Percentiles rank a stretch among this genome's conserved stretches.
These are phyloP conservation scores for Oncopodura yosiiana DNA, from an alignment of 1,140 invertebrate genomes.

Conservation along the genomic window DNA sequence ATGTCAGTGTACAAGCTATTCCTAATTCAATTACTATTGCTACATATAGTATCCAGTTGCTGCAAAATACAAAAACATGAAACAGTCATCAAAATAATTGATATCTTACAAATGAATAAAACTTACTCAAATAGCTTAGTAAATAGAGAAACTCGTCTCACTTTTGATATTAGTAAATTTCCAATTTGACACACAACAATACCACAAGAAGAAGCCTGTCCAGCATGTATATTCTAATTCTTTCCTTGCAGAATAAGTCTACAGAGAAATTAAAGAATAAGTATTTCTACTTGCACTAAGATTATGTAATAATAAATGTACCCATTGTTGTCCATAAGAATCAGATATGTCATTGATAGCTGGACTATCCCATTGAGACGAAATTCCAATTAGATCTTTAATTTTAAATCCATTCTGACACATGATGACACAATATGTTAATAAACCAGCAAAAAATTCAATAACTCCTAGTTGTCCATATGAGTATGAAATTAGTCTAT, in stretches of 20 bases:
- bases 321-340: conserved; percentile 52
- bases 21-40: conserved; percentile 4
- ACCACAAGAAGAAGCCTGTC: not conserved
- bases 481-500: conserved; percentile 33
- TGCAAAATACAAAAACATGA: not conserved
- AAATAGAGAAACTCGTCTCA: not conserved
- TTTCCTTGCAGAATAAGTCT: not conserved
- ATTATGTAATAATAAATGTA: conserved; percentile 29
- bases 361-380: conserved; percentile 46
- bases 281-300: not conserved
- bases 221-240: conserved; percentile 35
- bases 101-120: not conserved
- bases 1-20: conserved; percentile 5
- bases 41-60: conserved; percentile 12
- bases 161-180: conserved; percentile 2
- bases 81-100: not conserved
- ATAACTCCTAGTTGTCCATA: conserved; percentile 45
- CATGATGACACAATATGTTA: conserved; percentile 49
- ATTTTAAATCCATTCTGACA: conserved; percentile 49
- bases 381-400: conserved; percentile 41
- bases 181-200: not conserved
- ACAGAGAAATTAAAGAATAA: not conserved
- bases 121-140: not conserved
- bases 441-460: conserved; percentile 43
- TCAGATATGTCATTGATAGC: conserved; percentile 46